Conservation (phyloP, 2,113 vertebrate species). For the Oryctolagus cuniculus region DNA sequence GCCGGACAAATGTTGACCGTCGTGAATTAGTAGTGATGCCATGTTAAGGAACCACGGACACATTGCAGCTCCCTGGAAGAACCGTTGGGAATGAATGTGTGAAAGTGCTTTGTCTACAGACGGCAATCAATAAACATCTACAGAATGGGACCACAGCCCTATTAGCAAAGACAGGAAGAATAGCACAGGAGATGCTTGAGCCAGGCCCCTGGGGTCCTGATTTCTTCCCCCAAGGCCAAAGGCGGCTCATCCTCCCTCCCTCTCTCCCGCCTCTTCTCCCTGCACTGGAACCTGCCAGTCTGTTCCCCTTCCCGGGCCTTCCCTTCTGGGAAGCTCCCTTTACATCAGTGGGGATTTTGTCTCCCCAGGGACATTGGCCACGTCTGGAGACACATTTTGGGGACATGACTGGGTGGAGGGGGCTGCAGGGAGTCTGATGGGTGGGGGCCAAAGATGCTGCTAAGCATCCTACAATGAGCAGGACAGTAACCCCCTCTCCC, state of each 20-base stretch:
- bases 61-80: not conserved
- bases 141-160: not conserved
- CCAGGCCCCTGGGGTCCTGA: too few species aligned
- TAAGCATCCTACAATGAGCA: accelerated
- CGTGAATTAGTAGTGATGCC: not conserved
- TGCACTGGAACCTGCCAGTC: not conserved
- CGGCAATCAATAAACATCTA: not conserved
- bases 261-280: not conserved
- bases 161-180: not conserved
- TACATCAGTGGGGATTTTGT: not conserved
- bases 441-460: not conserved
- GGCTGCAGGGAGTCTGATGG: not conserved
- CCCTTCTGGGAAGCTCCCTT: not conserved
- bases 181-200: not conserved
- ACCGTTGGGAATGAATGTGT: not conserved
- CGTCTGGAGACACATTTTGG: too few species aligned
- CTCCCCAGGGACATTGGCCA: not conserved
- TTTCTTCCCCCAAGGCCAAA: not conserved
- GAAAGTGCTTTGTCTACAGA: not conserved
- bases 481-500: not conserved
- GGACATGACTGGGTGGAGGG: accelerated
- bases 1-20: not conserved
- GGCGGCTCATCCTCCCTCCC: accelerated
- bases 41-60: not conserved
- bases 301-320: not conserved